phyloP scores from a whole-genome alignment of 2,113 vertebrate genomes.

The Thunnus thynnus region DNA sequence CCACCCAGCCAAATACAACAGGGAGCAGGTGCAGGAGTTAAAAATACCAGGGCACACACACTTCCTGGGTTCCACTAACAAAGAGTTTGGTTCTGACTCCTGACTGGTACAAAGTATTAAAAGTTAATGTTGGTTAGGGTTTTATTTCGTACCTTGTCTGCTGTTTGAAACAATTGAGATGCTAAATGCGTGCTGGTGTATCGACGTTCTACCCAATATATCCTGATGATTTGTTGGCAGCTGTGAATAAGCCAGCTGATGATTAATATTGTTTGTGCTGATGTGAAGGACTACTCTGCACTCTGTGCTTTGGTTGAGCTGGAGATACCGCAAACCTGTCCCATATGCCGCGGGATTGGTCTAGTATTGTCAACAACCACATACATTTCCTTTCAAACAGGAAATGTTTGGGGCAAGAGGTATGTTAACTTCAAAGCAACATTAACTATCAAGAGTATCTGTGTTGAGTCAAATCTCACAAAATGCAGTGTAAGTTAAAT shows the following conservation, averaged over 20 bases:
- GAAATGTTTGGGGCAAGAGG: neutral
- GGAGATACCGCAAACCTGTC: too few relatives aligned
- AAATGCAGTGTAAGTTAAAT: neutral
- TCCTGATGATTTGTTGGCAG: too few relatives aligned
- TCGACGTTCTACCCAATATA: too few relatives aligned
- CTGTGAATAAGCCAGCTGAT: too few relatives aligned
- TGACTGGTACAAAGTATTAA: neutral
- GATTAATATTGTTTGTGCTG: too few relatives aligned
- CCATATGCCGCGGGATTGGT: too few relatives aligned
- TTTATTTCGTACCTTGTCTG: too few relatives aligned
- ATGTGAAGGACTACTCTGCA: too few relatives aligned
- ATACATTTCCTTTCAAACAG: neutral
- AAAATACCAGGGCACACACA: conserved; percentile 53
- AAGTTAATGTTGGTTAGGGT: neutral
- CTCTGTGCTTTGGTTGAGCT: too few relatives aligned
- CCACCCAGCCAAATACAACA: conserved; percentile 53
- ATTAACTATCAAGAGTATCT: neutral
- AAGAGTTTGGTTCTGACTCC: neutral
- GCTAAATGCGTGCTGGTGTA: too few relatives aligned
- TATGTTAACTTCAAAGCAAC: neutral
- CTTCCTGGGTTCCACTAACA: conserved; percentile 19
- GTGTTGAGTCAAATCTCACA: neutral
- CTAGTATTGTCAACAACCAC: too few relatives aligned
- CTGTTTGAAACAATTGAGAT: too few relatives aligned
- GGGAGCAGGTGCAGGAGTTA: conserved; percentile 65